phyloP scores from a whole-genome alignment of 1,140 invertebrate genomes.

The Neomicropteryx cornuta region DNA sequence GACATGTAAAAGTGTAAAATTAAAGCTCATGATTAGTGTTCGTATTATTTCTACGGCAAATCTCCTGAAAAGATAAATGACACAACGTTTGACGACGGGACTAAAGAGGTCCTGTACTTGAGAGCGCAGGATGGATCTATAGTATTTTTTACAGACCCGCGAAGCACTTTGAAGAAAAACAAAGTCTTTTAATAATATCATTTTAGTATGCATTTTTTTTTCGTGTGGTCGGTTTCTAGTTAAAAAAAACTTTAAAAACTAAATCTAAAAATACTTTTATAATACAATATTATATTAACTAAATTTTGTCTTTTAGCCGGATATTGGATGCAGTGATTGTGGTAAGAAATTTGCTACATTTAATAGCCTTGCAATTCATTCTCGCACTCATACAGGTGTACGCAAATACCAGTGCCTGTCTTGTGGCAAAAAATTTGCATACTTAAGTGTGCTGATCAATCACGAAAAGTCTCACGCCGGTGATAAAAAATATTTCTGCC shows the following conservation, averaged over 20 bases:
- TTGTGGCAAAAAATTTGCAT: conserved; percentile 59
- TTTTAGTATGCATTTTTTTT: too few relatives aligned
- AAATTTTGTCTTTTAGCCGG: conserved; percentile 26
- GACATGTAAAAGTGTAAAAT: too few relatives aligned
- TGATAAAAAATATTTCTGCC: conserved; percentile 33
- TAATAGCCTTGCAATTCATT: conserved; percentile 44
- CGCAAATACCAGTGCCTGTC: conserved; percentile 68
- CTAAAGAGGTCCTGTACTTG: too few relatives aligned
- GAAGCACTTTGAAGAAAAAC: neutral
- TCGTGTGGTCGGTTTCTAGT: too few relatives aligned
- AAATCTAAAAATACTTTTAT: conserved; percentile 4
- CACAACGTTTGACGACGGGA: too few relatives aligned
- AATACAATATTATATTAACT: conserved; percentile 1
- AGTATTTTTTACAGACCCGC: neutral
- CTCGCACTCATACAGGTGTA: conserved; percentile 69
- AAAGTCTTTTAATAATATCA: too few relatives aligned
- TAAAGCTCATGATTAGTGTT: too few relatives aligned
- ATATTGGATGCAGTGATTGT: conserved; percentile 34
- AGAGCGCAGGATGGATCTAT: too few relatives aligned
- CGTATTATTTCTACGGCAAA: too few relatives aligned
- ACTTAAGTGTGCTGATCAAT: conserved; percentile 37
- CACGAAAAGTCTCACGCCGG: conserved; percentile 35
- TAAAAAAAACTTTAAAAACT: neutral
- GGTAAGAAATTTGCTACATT: conserved; percentile 33
- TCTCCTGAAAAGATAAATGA: too few relatives aligned